Base-by-base conservation (phyloP, 1,140 invertebrate species). In the Drosophila mauritiana region DNA sequence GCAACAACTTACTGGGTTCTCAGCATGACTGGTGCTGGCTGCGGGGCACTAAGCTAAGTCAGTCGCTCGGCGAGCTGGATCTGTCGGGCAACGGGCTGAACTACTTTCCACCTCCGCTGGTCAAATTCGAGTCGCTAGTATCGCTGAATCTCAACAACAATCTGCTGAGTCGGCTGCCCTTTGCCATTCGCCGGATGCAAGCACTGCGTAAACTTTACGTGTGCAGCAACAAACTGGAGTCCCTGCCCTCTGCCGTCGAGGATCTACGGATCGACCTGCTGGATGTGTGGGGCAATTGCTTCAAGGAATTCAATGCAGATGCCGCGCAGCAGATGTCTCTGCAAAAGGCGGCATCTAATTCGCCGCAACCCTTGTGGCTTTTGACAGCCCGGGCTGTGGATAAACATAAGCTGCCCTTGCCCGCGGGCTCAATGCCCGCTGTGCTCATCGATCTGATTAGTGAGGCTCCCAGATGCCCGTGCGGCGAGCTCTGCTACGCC, bases 1-100 rank as follows among this genome's bases (percentile, higher is more conserved):
- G 95, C 6, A 93, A 95, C 62, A 98, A 98, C 93, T 86, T 92
- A 53, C 92, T 98, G 25, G 94, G 95, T 42, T 92, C 93, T 73
- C 78, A 86, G 25, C 91, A 91, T 45, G 94, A 95, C 67, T 96
- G 95, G 95, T 78, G 91, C 46, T 96, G 96, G 96, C 76, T 96
- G 40, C 92, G 94, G 43, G 93, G 94, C 22, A 90, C 76, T 36
- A 90, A 92, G 70, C 91, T 94, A 0, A 75, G 64, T 12, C 40
- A 75, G 12, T 73, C 91, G 0, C 67, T 92, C 17, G 52, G 64
- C 17, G 75, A 81, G 22, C 62, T 92, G 34, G 90, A 92, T 74
- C 62, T 92, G n/a, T 90, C 84, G 2, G 76, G 72, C 7, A 91
- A 92, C 45, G 76, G 85, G 40, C 52, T 91, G 6, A 78, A 31